These are phyloP conservation scores for Penaeus vannamei DNA, from an alignment of 1,140 invertebrate genomes.

Conservation along the genomic window DNA sequence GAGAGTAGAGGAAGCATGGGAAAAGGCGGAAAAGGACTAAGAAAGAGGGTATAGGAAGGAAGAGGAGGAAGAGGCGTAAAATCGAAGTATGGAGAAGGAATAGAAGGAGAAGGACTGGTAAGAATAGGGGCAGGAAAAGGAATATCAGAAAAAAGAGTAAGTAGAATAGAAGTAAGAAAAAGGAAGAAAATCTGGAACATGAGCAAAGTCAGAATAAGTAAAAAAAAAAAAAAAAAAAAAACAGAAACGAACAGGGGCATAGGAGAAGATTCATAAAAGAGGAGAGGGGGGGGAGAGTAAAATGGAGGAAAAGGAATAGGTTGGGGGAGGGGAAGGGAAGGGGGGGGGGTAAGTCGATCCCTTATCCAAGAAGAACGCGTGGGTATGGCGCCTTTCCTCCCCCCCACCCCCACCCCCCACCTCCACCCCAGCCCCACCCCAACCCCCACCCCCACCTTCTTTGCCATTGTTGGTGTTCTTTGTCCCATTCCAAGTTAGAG, in stretches of 20 bases:
- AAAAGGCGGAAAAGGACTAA: not conserved
- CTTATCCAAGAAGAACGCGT: no score
- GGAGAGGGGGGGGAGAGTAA: not conserved
- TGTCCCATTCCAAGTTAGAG: no score
- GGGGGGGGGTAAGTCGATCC: not conserved
- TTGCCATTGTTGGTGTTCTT: no score
- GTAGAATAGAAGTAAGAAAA: not conserved
- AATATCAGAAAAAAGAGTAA: not conserved
- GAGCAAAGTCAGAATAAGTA: not conserved
- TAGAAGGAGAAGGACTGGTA: no score
- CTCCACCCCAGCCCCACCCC: no score
- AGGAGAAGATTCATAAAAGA: not conserved
- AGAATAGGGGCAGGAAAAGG: no score
- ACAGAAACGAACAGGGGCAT: not conserved
- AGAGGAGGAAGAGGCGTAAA: not conserved
- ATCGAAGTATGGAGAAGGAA: no score
- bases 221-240: conserved; percentile 1
- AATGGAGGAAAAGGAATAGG: not conserved
- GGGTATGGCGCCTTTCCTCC: no score
- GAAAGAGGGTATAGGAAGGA: not conserved
- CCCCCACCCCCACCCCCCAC: no score
- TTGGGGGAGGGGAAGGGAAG: no score
- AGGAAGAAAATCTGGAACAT: not conserved
- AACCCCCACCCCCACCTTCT: no score
- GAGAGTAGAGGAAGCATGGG: no score